These are phyloP conservation scores for Poeciliopsis retropinna DNA, from an alignment of 2,113 vertebrate species.

Conservation along the genomic window DNA sequence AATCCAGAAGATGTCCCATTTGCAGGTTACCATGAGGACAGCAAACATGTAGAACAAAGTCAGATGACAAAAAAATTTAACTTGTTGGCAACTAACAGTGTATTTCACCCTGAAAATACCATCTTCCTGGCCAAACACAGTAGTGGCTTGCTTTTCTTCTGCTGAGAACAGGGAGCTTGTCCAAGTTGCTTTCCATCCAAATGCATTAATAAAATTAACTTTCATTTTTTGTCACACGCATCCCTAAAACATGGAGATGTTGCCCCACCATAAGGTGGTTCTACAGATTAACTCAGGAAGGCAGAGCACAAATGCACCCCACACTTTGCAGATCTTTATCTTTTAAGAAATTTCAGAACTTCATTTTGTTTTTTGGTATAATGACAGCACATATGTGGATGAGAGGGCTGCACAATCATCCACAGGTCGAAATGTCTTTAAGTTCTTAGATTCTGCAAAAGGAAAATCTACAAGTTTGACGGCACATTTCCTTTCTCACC, in stretches of 20 bases:
- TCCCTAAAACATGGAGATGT: no score
- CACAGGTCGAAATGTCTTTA: neutral
- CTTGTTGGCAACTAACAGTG: no score
- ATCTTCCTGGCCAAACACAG: neutral
- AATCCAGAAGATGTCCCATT: neutral
- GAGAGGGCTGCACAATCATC: neutral
- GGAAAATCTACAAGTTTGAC: neutral
- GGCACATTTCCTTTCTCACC: neutral
- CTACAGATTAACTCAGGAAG: no score
- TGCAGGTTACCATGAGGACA: neutral
- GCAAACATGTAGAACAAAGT: neutral
- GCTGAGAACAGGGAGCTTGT: neutral
- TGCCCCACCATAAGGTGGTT: no score
- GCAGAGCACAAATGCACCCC: no score
- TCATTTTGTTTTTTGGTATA: neutral
- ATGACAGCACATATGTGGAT: neutral
- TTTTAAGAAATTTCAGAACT: no score
- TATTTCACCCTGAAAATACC: no score
- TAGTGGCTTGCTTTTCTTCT: neutral
- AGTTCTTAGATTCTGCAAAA: neutral
- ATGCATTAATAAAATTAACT: neutral
- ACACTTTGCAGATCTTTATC: no score
- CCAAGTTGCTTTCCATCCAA: neutral
- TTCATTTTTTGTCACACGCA: neutral
- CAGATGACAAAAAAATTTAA: no score